Percentiles rank a stretch among this genome's conserved stretches.
phyloP scores from a whole-genome alignment of 2,888 invertebrate species.

The Leptinotarsa haldemani region DNA sequence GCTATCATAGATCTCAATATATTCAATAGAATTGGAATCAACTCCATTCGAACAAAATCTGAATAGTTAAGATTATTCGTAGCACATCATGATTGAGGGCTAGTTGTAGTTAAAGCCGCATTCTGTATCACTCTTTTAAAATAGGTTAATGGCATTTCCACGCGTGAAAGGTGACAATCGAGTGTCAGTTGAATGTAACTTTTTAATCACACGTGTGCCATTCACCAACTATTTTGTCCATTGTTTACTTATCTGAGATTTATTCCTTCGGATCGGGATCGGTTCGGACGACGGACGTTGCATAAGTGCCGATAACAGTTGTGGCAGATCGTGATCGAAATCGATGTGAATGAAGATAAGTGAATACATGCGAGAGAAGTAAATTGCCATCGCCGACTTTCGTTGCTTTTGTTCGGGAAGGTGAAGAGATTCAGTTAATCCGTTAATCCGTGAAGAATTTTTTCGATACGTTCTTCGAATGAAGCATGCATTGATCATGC shows the following conservation, averaged over 20 bases:
- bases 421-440: constrained; percentile 33
- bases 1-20: too few species aligned
- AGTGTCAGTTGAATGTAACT: constrained; percentile 49
- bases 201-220: constrained; percentile 48
- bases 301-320: constrained; percentile 26
- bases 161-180: constrained; percentile 46
- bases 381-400: constrained; percentile 34
- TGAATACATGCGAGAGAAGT: constrained; percentile 30
- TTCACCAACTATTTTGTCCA: constrained; percentile 37
- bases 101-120: neutral
- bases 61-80: too few species aligned
- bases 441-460: constrained; percentile 36
- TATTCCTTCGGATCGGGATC: constrained; percentile 41
- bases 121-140: neutral
- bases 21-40: too few species aligned
- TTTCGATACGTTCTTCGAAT: constrained; percentile 31
- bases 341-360: constrained; percentile 43
- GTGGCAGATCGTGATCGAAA: constrained; percentile 43
- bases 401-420: constrained; percentile 31
- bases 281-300: constrained; percentile 25
- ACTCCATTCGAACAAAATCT: too few species aligned
- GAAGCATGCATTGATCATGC: constrained; percentile 35
- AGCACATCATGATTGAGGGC: too few species aligned
- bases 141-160: constrained; percentile 21
- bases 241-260: constrained; percentile 45